Evolutionary conservation across 2,797 vertebrate genomes (phyloP), one percentile per base, ranked within the genome.

Genomic region (Aythya fuligula): DNA sequence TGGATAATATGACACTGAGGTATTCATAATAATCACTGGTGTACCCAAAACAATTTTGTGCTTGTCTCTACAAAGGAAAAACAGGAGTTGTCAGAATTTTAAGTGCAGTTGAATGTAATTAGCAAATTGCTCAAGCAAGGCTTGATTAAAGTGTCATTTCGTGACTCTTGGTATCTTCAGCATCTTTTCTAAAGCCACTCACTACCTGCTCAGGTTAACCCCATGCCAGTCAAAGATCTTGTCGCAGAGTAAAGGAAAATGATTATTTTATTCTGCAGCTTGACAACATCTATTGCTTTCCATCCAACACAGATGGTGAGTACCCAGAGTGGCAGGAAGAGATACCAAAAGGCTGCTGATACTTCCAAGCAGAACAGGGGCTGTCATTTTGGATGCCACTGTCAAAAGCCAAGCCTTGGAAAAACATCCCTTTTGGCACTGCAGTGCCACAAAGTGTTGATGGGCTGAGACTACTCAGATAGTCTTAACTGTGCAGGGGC

Each of bases 101-200:
- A 97, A 97, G 88, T 90, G 79, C 85, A 80, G 79, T 91, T 90
- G 75, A 90, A 93, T 47, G 72, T 80, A 97, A 98, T 98, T 97
- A 98, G 89, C 91, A 85, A 96, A 97, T 94, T 97, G 77, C 94
- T 96, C 88, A 73, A 91, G 75, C 88, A 73, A 90, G 62, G 73
- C 71, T 38, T 96, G 96, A 97, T 97, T 97, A 96, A 97, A 97
- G 96, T 93, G 95, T 93, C 94, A 92, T 95, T 96, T 96, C 75
- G 70, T 88, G 96, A 90, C 79, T 93, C 93, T 94, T 89, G 72
- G 43, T 62, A 65, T 60, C 75, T 82, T 67, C 82, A 85, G 34
- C 81, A 79, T 64, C 69, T 94, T 75, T 84, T 61, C 75, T 36
- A 47, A 79, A 94, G 64, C 88, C 71, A 15, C 39, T 71, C 45